These are phyloP conservation scores for Nemoura dubitans DNA, from an alignment of 2,888 invertebrate species.

Conservation along the genomic window DNA sequence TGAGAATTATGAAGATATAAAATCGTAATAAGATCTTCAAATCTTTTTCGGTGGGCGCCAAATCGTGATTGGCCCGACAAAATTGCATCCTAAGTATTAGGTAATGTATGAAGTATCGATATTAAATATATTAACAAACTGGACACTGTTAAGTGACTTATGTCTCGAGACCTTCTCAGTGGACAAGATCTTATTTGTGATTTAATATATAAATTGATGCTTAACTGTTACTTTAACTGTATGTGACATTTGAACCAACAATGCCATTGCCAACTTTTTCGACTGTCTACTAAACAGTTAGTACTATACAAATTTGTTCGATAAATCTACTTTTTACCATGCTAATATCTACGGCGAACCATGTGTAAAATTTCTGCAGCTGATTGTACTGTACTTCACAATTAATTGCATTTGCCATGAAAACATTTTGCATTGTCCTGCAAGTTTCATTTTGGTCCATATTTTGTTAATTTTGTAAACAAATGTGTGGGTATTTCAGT, in stretches of 20 bases:
- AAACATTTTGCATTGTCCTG: not conserved
- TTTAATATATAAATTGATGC: conserved; percentile 14
- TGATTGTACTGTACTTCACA: not conserved
- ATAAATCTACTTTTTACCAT: not conserved
- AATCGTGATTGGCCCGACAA: not conserved
- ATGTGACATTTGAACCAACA: conserved; percentile 7
- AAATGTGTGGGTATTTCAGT: not conserved
- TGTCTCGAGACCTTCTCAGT: not conserved
- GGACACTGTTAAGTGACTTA: not conserved
- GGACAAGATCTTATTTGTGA: conserved; percentile 29
- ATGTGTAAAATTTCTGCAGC: not conserved
- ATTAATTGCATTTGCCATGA: not conserved
- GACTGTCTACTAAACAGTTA: not conserved
- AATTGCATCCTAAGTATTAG: not conserved
- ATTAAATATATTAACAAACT: conserved; percentile 15
- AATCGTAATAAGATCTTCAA: not conserved
- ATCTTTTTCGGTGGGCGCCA: not conserved
- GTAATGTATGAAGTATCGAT: not conserved
- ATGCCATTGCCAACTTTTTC: not conserved
- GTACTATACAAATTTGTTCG: not conserved
- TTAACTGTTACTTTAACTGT: conserved; percentile 12
- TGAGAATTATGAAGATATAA: not conserved
- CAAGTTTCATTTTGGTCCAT: not conserved
- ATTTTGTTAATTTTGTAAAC: not conserved
- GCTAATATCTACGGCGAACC: not conserved